These are phyloP conservation scores for Drosophila helvetica DNA, from an alignment of 2,888 invertebrate genomes.

Conservation along the genomic window DNA sequence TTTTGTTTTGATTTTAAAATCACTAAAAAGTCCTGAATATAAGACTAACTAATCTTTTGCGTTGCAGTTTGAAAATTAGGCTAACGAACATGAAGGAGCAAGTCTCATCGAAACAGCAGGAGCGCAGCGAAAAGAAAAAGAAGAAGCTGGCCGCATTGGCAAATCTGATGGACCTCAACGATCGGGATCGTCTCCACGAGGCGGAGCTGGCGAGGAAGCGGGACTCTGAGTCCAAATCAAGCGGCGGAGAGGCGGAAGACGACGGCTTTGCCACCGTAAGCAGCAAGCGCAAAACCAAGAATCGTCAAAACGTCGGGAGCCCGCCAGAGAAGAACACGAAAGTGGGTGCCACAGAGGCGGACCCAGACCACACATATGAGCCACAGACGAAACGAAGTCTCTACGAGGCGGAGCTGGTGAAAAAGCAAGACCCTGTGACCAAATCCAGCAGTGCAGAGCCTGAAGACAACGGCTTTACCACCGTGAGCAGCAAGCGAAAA, in stretches of 20 bases:
- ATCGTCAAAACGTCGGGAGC: slow-evolving; percentile 47
- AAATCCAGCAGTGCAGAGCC: not conserved
- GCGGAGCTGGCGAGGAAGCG: slow-evolving; percentile 56
- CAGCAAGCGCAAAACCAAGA: slow-evolving; percentile 67
- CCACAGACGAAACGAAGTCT: slow-evolving; percentile 63
- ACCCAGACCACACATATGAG: slow-evolving; percentile 43
- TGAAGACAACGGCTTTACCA: slow-evolving; percentile 65
- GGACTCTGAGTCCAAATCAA: slow-evolving; percentile 11
- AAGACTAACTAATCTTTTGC: not conserved
- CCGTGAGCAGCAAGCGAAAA: slow-evolving; percentile 72
- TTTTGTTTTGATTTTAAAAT: not conserved
- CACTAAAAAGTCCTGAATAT: not conserved
- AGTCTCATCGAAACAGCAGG: slow-evolving; percentile 84
- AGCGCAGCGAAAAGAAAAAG: slow-evolving; percentile 86
- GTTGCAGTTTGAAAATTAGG: slow-evolving; percentile 58
- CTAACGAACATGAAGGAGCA: slow-evolving; percentile 68
- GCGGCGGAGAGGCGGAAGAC: not conserved
- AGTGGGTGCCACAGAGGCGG: not conserved
- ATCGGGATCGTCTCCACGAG: slow-evolving; percentile 84
- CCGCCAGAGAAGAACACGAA: not conserved
- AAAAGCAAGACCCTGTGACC: slow-evolving; percentile 23
- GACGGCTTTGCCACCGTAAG: slow-evolving; percentile 71
- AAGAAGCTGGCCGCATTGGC: slow-evolving; percentile 87
- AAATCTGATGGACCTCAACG: slow-evolving; percentile 87
- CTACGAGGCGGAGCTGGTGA: slow-evolving; percentile 47